Evolutionary conservation across 1,140 invertebrate genomes (phyloP).

Genomic region (Oscheius sp.): DNA sequence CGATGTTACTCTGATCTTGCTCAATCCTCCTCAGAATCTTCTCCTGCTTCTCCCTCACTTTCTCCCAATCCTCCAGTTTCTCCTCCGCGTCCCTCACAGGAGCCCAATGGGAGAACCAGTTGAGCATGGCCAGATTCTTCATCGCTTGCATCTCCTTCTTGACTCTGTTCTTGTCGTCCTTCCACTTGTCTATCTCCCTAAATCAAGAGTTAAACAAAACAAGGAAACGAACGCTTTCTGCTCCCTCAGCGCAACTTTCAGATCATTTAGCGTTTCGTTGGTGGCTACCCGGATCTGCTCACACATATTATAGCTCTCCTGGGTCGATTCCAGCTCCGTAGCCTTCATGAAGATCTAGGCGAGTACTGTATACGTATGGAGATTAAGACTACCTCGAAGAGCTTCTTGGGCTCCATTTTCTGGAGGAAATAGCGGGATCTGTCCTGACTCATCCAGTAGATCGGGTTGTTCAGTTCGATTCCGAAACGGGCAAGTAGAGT

Average conservation of each 20-base stretch:
- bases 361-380: not conserved
- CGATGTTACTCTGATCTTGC: not conserved
- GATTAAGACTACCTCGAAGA: slow-evolving; percentile 32
- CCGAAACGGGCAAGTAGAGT: slow-evolving; percentile 32
- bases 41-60: not conserved
- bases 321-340: slow-evolving; percentile 6
- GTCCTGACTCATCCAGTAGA: slow-evolving; percentile 46
- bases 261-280: not conserved
- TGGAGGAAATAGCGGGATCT: slow-evolving; percentile 30
- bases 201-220: not conserved
- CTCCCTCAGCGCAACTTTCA: not conserved
- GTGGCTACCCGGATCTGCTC: not conserved
- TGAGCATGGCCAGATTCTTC: not conserved
- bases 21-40: not conserved
- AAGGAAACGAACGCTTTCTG: not conserved
- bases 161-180: not conserved
- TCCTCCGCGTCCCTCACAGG: not conserved
- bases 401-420: slow-evolving; percentile 34
- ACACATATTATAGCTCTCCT: not conserved
- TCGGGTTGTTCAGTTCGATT: slow-evolving; percentile 43
- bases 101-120: not conserved
- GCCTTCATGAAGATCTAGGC: slow-evolving; percentile 33
- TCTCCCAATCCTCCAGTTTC: not conserved
- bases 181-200: not conserved
- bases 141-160: not conserved